phyloP scores from a whole-genome alignment of 2,888 invertebrate species.

The Abrostola tripartita region DNA sequence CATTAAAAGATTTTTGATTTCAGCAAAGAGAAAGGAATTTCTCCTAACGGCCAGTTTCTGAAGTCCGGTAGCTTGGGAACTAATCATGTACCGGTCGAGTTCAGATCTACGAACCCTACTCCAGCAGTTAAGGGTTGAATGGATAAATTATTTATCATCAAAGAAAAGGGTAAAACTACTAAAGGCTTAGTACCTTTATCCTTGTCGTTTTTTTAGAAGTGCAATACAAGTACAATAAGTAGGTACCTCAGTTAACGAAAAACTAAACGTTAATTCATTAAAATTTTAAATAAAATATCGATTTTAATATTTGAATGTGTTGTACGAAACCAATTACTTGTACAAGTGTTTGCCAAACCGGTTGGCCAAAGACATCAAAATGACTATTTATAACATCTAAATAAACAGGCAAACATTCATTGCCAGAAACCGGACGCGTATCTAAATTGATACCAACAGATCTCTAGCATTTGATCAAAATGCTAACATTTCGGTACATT shows the following conservation, averaged over 20 bases:
- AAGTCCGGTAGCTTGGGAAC: neutral
- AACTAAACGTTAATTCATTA: too few species aligned
- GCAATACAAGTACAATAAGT: too few species aligned
- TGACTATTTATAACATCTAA: constrained; percentile 30
- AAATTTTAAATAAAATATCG: too few species aligned
- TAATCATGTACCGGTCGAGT: neutral
- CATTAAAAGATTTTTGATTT: too few species aligned
- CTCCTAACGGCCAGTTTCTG: neutral
- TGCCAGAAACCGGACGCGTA: constrained; percentile 32
- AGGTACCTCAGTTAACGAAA: too few species aligned
- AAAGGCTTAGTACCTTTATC: too few species aligned
- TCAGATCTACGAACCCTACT: neutral
- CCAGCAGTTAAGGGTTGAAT: constrained; percentile 2
- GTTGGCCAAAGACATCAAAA: constrained; percentile 12
- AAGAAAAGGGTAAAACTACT: neutral
- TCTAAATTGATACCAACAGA: constrained; percentile 48
- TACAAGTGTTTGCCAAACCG: constrained; percentile 3
- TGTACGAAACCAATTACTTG: neutral
- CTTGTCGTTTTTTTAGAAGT: too few species aligned
- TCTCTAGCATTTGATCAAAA: constrained; percentile 33
- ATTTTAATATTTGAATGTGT: too few species aligned
- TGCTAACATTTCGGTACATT: constrained; percentile 34
- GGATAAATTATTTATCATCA: neutral
- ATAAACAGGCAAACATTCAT: constrained; percentile 33
- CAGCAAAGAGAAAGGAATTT: too few species aligned